phyloP scores from a whole-genome alignment of 2,888 invertebrate genomes.

The Cynaeus angustus region DNA sequence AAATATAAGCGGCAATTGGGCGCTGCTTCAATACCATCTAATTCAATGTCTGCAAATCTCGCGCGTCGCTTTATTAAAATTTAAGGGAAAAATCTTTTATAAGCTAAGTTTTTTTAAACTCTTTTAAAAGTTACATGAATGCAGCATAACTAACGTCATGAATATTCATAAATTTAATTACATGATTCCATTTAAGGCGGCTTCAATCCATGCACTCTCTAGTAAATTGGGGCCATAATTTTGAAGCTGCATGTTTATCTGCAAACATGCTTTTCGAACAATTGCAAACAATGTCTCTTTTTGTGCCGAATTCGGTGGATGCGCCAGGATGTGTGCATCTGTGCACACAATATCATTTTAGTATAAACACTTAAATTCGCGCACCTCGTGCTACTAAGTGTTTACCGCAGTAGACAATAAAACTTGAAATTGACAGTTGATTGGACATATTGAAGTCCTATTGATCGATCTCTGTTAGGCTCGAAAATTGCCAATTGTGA shows the following conservation, averaged over 20 bases:
- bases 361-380: too few relatives aligned
- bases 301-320: too few relatives aligned
- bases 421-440: slow-evolving; percentile 10
- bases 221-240: slow-evolving; percentile 33
- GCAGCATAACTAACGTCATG: slow-evolving; percentile 55
- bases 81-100: slow-evolving; percentile 52
- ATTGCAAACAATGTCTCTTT: too few relatives aligned
- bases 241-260: slow-evolving; percentile 29
- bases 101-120: slow-evolving; percentile 49
- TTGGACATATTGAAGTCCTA: slow-evolving; percentile 27
- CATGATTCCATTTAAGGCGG: slow-evolving; percentile 46
- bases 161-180: slow-evolving; percentile 54
- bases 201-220: slow-evolving; percentile 36
- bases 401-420: neutral
- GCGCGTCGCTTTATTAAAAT: slow-evolving; percentile 55
- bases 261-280: too few relatives aligned
- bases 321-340: too few relatives aligned
- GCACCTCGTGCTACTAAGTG: neutral
- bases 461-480: slow-evolving; percentile 33
- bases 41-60: slow-evolving; percentile 55
- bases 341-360: too few relatives aligned
- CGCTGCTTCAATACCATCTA: slow-evolving; percentile 56
- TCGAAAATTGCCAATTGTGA: slow-evolving; percentile 46
- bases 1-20: slow-evolving; percentile 56
- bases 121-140: slow-evolving; percentile 54